Percentiles rank a stretch among this genome's conserved stretches.
Conservation (phyloP, 2,113 vertebrate species). For the Phylloscopus trochilus region DNA sequence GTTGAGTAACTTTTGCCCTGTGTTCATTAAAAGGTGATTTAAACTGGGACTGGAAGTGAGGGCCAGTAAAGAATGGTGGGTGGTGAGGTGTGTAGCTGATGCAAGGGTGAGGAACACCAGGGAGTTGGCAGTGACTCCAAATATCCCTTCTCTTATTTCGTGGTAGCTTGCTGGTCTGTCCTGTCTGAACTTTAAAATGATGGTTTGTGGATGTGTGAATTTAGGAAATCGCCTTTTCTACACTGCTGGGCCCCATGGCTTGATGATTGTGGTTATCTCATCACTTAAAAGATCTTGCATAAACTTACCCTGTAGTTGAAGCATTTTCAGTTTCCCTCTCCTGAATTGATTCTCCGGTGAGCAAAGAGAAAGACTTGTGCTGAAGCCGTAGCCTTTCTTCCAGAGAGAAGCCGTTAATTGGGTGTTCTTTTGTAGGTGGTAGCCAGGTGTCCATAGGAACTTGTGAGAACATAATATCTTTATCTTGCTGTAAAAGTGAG, state of each 20-base stretch:
- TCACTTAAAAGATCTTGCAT: not conserved
- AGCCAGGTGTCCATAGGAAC: not conserved
- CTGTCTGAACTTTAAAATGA: not conserved
- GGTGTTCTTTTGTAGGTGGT: not conserved
- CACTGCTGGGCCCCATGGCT: not conserved
- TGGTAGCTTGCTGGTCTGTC: not conserved
- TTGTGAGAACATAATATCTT: not conserved
- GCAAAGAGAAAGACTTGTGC: not conserved
- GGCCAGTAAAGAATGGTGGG: not conserved
- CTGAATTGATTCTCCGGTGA: not conserved
- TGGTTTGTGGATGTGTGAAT: not conserved
- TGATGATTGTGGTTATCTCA: not conserved
- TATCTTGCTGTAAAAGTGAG: not conserved
- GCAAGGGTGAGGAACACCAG: not conserved
- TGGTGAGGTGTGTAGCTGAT: not conserved
- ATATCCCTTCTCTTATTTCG: not conserved
- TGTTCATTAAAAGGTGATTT: not conserved
- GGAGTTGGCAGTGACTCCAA: not conserved
- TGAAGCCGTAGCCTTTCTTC: not conserved
- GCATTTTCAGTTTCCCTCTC: not conserved
- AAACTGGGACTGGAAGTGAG: not conserved
- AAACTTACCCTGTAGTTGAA: not conserved
- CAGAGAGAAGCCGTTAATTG: not conserved
- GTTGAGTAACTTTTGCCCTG: rapidly evolving
- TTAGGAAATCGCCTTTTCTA: not conserved